Evolutionary conservation across 2,113 vertebrate genomes (phyloP).

Genomic region (Coreoperca whiteheadi): DNA sequence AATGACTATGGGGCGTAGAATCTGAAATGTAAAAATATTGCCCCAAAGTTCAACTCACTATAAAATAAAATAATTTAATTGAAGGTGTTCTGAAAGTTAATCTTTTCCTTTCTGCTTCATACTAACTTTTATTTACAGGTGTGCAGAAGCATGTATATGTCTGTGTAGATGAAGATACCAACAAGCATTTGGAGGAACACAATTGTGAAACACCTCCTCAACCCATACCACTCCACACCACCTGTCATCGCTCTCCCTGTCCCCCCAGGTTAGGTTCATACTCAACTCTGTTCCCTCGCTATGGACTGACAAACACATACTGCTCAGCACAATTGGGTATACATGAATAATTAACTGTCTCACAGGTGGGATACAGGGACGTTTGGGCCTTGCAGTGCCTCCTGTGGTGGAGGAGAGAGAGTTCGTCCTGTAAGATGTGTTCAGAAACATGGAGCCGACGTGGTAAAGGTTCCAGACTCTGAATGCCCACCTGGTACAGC

Average conservation of each 20-base stretch:
- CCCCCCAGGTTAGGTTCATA: slow-evolving; percentile 80
- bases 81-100: no score
- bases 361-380: slow-evolving; percentile 80
- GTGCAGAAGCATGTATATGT: slow-evolving; percentile 73
- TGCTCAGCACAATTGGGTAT: neutral
- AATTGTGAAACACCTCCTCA: slow-evolving; percentile 77
- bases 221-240: slow-evolving; percentile 59
- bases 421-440: slow-evolving; percentile 80
- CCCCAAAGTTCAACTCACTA: neutral
- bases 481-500: slow-evolving; percentile 48
- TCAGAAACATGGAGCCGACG: slow-evolving; percentile 50
- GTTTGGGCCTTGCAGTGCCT: slow-evolving; percentile 80
- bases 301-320: neutral
- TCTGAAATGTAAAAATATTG: neutral
- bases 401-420: slow-evolving; percentile 78
- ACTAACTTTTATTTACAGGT: slow-evolving; percentile 79
- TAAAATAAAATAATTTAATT: neutral
- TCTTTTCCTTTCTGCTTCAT: neutral
- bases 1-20: neutral
- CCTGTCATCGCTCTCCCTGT: slow-evolving; percentile 85
- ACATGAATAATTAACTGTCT: slow-evolving; percentile 30
- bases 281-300: neutral
- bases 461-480: slow-evolving; percentile 52
- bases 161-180: slow-evolving; percentile 84
- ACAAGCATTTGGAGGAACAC: slow-evolving; percentile 72